phyloP scores from a whole-genome alignment of 2,888 invertebrate genomes.

The Venustoraphidia nigricollis region DNA sequence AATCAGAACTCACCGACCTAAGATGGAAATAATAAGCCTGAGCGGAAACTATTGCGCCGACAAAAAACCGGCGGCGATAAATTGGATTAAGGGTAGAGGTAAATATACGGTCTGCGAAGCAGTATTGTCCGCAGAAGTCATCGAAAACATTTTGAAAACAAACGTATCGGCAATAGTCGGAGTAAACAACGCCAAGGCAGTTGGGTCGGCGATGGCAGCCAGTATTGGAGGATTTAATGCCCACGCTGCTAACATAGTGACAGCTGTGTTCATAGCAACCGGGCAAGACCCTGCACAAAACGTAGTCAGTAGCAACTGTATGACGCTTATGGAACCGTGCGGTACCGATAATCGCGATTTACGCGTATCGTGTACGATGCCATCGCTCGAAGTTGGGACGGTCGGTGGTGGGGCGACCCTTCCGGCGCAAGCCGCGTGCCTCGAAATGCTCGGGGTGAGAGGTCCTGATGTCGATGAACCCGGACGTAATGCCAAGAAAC shows the following conservation, averaged over 20 bases:
- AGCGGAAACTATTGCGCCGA: slow-evolving; percentile 96
- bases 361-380: slow-evolving; percentile 91
- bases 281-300: slow-evolving; percentile 98
- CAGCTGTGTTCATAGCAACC: slow-evolving; percentile 90
- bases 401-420: slow-evolving; percentile 89
- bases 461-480: slow-evolving; percentile 55
- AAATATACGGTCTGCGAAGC: slow-evolving; percentile 92
- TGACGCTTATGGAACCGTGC: slow-evolving; percentile 81
- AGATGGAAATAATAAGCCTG: slow-evolving; percentile 86
- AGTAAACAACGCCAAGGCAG: slow-evolving; percentile 81
- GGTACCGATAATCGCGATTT: slow-evolving; percentile 64
- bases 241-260: slow-evolving; percentile 94
- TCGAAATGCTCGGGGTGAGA: slow-evolving; percentile 69
- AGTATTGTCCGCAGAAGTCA: slow-evolving; percentile 53
- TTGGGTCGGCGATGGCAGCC: slow-evolving; percentile 88
- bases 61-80: slow-evolving; percentile 91
- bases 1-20: slow-evolving; percentile 57
- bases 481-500: slow-evolving; percentile 71
- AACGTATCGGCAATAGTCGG: slow-evolving; percentile 68
- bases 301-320: slow-evolving; percentile 86
- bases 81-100: slow-evolving; percentile 93
- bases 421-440: slow-evolving; percentile 76
- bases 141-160: slow-evolving; percentile 70
- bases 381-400: slow-evolving; percentile 90
- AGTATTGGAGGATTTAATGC: slow-evolving; percentile 76